Evolutionary conservation across 2,797 vertebrate species (phyloP).

Genomic region (Cuniculus paca): DNA sequence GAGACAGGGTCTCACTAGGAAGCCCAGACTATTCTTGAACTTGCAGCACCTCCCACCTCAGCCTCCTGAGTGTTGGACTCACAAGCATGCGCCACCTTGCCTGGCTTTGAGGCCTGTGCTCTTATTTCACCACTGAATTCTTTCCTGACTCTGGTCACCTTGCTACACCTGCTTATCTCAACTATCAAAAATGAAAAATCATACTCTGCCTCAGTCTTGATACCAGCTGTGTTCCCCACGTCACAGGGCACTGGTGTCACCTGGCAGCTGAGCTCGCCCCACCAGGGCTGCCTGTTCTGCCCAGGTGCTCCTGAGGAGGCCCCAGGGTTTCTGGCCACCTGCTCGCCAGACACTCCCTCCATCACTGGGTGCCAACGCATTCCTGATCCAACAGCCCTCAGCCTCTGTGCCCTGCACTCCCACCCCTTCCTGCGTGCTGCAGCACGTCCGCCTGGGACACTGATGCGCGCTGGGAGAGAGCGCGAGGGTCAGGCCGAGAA

Average conservation of each 20-base stretch:
- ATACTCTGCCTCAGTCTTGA: neutral
- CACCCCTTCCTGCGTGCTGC: neutral
- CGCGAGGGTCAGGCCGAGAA: neutral
- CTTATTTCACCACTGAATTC: too few relatives aligned
- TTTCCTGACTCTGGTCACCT: too few relatives aligned
- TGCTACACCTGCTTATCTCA: too few relatives aligned
- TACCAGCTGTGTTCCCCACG: neutral
- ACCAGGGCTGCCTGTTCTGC: neutral
- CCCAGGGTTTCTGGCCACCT: neutral
- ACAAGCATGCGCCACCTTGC: neutral
- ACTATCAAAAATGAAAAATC: neutral
- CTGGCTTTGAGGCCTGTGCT: neutral
- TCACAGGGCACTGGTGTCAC: neutral
- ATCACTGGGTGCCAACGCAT: too few relatives aligned
- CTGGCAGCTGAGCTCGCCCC: neutral
- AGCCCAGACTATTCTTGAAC: neutral
- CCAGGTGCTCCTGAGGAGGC: neutral
- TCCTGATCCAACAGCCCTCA: neutral
- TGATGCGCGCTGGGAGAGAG: neutral
- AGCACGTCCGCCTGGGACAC: neutral
- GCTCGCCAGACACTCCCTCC: too few relatives aligned
- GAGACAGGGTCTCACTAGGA: neutral
- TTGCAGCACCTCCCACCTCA: neutral
- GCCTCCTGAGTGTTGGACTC: neutral
- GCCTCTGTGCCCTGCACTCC: neutral